Evolutionary conservation across 2,888 invertebrate genomes (phyloP).

Genomic region (Ophioninae sp.): DNA sequence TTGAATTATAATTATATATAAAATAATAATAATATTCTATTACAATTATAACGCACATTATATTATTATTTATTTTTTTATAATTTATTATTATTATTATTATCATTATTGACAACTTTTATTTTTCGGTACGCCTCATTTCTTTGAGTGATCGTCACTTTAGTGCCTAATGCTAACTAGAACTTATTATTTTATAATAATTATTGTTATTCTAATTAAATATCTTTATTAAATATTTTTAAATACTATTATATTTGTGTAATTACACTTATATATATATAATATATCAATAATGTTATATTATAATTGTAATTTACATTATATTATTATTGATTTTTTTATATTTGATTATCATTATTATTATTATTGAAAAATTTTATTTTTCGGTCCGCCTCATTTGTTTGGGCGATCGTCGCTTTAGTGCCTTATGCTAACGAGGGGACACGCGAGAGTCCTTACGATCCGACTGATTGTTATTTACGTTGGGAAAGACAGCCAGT

Average conservation of each 20-base stretch:
- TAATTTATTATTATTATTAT: background rate
- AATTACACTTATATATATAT: too few species aligned
- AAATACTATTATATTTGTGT: too few species aligned
- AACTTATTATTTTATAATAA: too few species aligned
- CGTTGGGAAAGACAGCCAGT: constrained; percentile 52
- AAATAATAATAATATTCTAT: too few species aligned
- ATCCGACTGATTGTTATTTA: constrained; percentile 66
- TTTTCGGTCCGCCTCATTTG: background rate
- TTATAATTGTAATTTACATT: too few species aligned
- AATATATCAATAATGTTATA: too few species aligned
- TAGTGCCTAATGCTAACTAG: constrained; percentile 63
- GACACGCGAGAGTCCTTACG: constrained; percentile 38
- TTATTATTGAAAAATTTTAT: constrained; percentile 1
- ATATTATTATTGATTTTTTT: constrained; percentile 1
- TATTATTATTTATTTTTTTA: background rate
- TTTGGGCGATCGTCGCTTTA: constrained; percentile 50
- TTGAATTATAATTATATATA: too few species aligned
- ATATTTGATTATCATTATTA: background rate
- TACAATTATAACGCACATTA: too few species aligned
- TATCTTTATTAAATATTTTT: too few species aligned
- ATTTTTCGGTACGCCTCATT: background rate
- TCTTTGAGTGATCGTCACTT: constrained; percentile 47
- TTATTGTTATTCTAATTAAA: too few species aligned
- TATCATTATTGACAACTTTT: constrained; percentile 4
- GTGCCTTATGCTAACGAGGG: constrained; percentile 63